Base-by-base conservation (phyloP, 2,888 invertebrate genomes). In the Sarcophaga variegata region DNA sequence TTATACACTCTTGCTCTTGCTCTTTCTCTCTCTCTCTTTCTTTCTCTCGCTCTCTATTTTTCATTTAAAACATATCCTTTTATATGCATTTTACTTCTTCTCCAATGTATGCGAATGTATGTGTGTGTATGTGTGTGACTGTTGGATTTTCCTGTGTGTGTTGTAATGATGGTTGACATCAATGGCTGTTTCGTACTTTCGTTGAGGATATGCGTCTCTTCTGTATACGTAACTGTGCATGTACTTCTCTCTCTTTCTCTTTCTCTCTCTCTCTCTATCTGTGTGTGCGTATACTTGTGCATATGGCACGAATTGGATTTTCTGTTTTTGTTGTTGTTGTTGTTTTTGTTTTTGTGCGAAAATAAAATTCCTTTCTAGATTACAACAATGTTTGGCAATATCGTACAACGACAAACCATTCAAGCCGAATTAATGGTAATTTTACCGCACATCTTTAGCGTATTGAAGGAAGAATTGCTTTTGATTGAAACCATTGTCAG, bases 351-450 rank as follows among this genome's bases (percentile, higher is more conserved):
- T 14, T 12, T 54, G 27, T 37, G 10, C 3, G 27, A 37, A 45
- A 66, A 47, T 77, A 49, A 20, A 49, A 75, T 49, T 64, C 59
- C 82, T 87, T 25, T 10, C 22, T 81, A 91, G 89, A 85, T 93
- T 64, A 89, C 91, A 10, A 88, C 90, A 82, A 94, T 95, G 89
- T 94, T 95, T 90, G 95, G 95, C 45, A 94, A 94, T 22, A 91
- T 95, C 81, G 89, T 95, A 85, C 94, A 95, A 54, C 93, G 95
- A 17, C 93, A 93, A 17, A 90, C 94, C 4, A 94, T 96, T 88
- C 94, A 94, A 89, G 91, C 92, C 45, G 95, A 95, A 89, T 93
- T 95, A 88, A 93, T 94, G 85, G 92, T 92, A 49, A 94, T 95
- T 88, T 94, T 95, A 89, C 93, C 94, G 0, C 91, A 93, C 66